phyloP scores from a whole-genome alignment of 2,888 invertebrate genomes.

The Blastobasis lacticolella region DNA sequence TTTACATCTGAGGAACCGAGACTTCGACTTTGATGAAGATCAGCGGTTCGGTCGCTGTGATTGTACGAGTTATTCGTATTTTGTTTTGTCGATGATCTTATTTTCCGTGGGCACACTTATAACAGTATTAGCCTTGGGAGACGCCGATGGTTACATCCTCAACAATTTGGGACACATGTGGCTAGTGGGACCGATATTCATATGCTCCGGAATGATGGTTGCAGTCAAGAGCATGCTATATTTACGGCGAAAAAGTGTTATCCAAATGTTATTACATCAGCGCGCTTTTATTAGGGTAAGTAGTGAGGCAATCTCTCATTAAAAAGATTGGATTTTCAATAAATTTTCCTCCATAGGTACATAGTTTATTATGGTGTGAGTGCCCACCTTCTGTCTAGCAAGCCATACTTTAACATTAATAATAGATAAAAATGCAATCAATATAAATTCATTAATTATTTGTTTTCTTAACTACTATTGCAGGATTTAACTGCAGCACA shows the following conservation, averaged over 20 bases:
- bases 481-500: conserved; percentile 75
- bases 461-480: conserved; percentile 26
- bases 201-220: conserved; percentile 80
- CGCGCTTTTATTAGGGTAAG: conserved; percentile 77
- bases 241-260: conserved; percentile 77
- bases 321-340: too few species aligned
- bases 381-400: too few species aligned
- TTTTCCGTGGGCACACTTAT: conserved; percentile 78
- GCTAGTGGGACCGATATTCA: conserved; percentile 79
- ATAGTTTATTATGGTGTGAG: too few species aligned
- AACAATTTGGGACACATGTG: conserved; percentile 79
- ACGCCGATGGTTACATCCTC: conserved; percentile 75
- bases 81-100: conserved; percentile 75
- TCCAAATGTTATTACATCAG: conserved; percentile 78
- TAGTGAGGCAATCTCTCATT: conserved; percentile 7
- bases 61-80: conserved; percentile 78
- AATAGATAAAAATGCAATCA: too few species aligned
- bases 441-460: too few species aligned
- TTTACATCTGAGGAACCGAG: conserved; percentile 73
- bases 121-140: conserved; percentile 77
- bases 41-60: conserved; percentile 78
- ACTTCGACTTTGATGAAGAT: conserved; percentile 75
- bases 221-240: conserved; percentile 80
- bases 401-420: too few species aligned
- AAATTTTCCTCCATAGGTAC: too few species aligned